Percentiles rank a stretch among this genome's conserved stretches.
phyloP scores from a whole-genome alignment of 2,113 vertebrate species.

The Neotoma lepida region DNA sequence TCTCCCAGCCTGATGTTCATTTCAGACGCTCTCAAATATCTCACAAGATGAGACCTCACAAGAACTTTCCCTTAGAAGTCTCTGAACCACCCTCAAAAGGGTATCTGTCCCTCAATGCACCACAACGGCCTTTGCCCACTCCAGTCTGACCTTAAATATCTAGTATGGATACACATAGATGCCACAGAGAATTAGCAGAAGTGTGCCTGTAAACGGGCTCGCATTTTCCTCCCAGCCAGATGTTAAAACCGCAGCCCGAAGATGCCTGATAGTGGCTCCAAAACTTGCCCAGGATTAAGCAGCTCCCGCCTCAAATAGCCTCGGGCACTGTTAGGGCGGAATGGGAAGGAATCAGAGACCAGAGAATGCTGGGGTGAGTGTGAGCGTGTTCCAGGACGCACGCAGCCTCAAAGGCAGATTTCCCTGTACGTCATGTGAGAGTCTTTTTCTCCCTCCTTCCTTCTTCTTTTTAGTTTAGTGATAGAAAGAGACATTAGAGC shows the following conservation, averaged over 20 bases:
- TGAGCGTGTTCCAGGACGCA: neutral
- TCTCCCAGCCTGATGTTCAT: neutral
- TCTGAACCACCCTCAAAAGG: neutral
- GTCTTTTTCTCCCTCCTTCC: neutral
- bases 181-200: neutral
- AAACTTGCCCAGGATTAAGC: neutral
- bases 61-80: neutral
- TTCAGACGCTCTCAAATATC: neutral
- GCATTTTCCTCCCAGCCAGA: neutral
- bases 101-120: neutral
- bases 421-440: neutral
- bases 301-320: neutral
- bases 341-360: neutral
- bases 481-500: no score
- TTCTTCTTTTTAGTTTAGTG: neutral
- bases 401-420: neutral
- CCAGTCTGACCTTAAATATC: neutral
- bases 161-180: accelerated
- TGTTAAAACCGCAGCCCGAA: neutral
- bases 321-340: neutral
- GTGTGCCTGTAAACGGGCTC: no score
- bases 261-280: neutral
- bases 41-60: neutral
- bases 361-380: neutral
- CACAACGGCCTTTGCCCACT: neutral